Conservation (phyloP, 2,888 invertebrate species). For the Slavum lentiscoides region DNA sequence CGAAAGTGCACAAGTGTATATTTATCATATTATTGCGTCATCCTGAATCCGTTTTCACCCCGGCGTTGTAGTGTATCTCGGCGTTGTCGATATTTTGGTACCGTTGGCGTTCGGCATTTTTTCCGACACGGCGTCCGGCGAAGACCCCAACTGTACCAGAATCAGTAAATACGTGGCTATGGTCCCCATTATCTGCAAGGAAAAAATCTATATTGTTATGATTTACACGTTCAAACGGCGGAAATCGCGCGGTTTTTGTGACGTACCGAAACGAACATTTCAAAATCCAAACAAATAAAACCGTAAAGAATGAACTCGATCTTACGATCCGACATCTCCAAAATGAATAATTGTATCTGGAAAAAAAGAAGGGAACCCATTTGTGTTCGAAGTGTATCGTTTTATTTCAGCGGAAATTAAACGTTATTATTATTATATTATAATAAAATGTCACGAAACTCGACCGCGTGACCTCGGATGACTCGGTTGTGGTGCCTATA, state of each 20-base stretch:
- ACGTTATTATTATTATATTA: too few species aligned
- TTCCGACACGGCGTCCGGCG: neutral
- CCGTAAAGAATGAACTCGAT: slow-evolving; percentile 41
- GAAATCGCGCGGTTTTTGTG: neutral
- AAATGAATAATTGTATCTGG: slow-evolving; percentile 36
- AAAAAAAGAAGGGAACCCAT: neutral
- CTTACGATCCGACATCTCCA: slow-evolving; percentile 41
- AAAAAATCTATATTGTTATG: neutral
- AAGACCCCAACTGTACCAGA: slow-evolving; percentile 40
- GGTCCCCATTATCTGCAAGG: slow-evolving; percentile 41
- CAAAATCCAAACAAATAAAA: slow-evolving; percentile 37
- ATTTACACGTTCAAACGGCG: neutral
- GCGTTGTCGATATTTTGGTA: neutral
- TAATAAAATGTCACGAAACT: too few species aligned
- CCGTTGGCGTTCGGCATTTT: neutral
- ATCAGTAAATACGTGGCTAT: slow-evolving; percentile 44
- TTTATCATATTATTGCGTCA: too few species aligned
- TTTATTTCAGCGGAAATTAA: too few species aligned
- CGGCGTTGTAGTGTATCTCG: neutral
- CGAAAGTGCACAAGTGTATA: too few species aligned
- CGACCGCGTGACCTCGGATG: too few species aligned
- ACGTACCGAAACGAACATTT: slow-evolving; percentile 40
- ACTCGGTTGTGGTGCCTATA: too few species aligned
- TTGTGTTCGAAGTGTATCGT: too few species aligned
- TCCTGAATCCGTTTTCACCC: too few species aligned